Conservation (phyloP, 1,140 invertebrate genomes). For the Zelostemma sp. region DNA sequence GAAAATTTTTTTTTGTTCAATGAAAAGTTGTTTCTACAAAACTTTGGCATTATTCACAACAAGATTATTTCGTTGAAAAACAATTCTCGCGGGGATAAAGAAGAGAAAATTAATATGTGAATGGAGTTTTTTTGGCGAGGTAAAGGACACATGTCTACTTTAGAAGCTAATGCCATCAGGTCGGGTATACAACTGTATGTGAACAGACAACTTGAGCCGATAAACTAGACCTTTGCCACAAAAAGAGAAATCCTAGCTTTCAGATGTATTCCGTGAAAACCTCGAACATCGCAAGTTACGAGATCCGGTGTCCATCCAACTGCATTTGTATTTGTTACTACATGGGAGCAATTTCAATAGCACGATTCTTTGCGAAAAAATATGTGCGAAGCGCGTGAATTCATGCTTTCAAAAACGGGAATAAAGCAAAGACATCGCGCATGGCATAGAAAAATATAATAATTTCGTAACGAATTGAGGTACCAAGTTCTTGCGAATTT, state of each 20-base stretch:
- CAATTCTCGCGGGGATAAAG: no score
- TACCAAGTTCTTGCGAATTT: no score
- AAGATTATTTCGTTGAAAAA: no score
- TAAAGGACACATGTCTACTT: neutral
- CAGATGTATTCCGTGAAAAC: neutral
- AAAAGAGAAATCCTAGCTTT: neutral
- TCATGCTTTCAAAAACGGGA: neutral
- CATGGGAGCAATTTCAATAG: no score
- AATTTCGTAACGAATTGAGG: no score
- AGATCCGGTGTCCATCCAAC: neutral
- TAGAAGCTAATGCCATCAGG: neutral
- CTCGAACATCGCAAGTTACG: neutral
- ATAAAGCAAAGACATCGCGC: neutral
- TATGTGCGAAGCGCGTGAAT: neutral
- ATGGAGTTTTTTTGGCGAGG: neutral
- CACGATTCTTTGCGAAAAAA: neutral
- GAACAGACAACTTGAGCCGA: conserved; percentile 2
- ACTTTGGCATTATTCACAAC: no score
- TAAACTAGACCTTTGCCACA: conserved; percentile 1
- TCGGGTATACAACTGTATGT: neutral
- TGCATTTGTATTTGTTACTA: neutral
- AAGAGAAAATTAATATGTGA: no score
- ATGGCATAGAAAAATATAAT: no score
- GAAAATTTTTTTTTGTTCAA: no score
- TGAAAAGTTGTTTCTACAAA: no score